Conservation (phyloP, 2,113 vertebrate species). For the Saccopteryx bilineata region DNA sequence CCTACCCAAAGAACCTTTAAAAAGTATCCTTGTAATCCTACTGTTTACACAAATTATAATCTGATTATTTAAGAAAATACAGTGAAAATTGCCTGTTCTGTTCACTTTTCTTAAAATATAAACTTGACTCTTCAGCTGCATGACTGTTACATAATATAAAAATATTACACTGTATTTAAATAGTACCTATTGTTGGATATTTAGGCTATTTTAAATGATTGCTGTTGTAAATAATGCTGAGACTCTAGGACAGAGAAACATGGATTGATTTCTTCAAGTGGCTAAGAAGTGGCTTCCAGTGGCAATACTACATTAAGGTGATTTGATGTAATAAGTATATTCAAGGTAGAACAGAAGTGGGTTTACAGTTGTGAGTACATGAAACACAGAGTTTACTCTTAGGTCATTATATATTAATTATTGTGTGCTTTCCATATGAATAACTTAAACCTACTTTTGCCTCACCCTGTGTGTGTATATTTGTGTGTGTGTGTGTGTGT, state of each 20-base stretch:
- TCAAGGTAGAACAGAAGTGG: background rate
- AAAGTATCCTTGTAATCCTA: background rate
- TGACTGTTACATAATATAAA: background rate
- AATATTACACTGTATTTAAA: background rate
- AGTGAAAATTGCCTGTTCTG: slow-evolving; percentile 18
- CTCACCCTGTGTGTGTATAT: background rate
- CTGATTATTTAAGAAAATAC: slow-evolving; percentile 29
- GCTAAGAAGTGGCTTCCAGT: background rate
- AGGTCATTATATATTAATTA: background rate
- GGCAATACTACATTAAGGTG: background rate
- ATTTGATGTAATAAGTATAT: background rate
- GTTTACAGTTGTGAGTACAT: background rate
- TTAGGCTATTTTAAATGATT: background rate
- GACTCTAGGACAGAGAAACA: background rate
- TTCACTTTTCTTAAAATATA: slow-evolving; percentile 46
- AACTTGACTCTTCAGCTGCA: background rate
- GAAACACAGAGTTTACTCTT: background rate
- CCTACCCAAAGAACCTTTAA: background rate
- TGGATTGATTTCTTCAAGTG: background rate
- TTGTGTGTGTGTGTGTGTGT: background rate
- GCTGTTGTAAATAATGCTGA: background rate
- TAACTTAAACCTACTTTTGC: background rate
- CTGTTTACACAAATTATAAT: slow-evolving; percentile 22
- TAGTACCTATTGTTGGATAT: background rate
- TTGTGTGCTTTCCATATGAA: background rate